A percentile compares a stretch with the other conserved stretches of the same genome.
Evolutionary conservation across 2,888 invertebrate genomes (phyloP).

Genomic region (Prosopocoilus inquinatus): DNA sequence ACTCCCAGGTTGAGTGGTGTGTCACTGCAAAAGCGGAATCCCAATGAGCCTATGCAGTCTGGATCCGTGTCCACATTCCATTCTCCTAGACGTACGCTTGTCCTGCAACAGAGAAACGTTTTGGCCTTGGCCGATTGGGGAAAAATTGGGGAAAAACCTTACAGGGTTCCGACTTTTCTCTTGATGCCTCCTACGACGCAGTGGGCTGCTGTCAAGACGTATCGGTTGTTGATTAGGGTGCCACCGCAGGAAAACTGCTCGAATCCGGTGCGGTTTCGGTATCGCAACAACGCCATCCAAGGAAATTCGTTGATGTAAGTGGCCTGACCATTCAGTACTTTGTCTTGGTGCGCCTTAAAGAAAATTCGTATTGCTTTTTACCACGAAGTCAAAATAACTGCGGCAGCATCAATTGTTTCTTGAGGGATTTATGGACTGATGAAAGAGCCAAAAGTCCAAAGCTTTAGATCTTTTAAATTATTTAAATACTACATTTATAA

Average conservation of each 20-base stretch:
- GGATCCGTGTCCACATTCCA: constrained; percentile 60
- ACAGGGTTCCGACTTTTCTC: background rate
- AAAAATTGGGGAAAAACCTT: background rate
- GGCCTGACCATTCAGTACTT: constrained; percentile 45
- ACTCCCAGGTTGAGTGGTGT: constrained; percentile 44
- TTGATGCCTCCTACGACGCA: constrained; percentile 48
- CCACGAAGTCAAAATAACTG: too few species aligned
- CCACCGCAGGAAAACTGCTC: constrained; percentile 55
- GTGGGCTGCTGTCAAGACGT: constrained; percentile 63
- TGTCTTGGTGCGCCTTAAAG: constrained; percentile 1
- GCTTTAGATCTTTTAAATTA: too few species aligned
- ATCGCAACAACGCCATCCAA: constrained; percentile 62
- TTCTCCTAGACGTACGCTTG: constrained; percentile 63
- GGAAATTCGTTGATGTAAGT: constrained; percentile 59
- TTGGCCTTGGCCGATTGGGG: background rate
- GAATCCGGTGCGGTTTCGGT: constrained; percentile 38
- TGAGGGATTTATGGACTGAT: too few species aligned
- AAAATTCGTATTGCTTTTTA: too few species aligned
- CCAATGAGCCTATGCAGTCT: constrained; percentile 57
- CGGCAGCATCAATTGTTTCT: too few species aligned
- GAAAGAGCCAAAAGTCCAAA: too few species aligned
- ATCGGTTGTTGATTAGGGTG: constrained; percentile 57
- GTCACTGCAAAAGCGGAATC: constrained; percentile 42
- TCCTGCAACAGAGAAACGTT: constrained; percentile 44
- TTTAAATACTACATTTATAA: too few species aligned